phyloP scores from a whole-genome alignment of 2,888 invertebrate genomes.

The Pammene fasciana region DNA sequence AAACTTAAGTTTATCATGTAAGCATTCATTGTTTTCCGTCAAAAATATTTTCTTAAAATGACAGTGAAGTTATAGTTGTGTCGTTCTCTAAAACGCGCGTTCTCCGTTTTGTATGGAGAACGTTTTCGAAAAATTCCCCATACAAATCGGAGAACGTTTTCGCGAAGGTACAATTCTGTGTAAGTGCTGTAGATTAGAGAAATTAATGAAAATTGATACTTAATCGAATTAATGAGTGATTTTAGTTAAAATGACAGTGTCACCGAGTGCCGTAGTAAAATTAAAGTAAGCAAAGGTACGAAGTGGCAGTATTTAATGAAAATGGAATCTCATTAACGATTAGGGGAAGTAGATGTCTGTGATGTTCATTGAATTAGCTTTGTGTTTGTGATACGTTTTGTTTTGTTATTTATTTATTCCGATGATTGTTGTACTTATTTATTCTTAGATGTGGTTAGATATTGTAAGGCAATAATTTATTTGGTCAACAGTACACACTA shows the following conservation, averaged over 20 bases:
- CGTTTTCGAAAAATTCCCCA: no score
- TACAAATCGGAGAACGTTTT: no score
- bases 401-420: conserved; percentile 47
- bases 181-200: not conserved
- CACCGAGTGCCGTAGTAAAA: conserved; percentile 72
- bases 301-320: conserved; percentile 53
- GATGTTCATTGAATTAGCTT: conserved; percentile 70
- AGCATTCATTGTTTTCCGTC: not conserved
- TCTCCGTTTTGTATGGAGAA: not conserved
- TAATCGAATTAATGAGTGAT: conserved; percentile 15
- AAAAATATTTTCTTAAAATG: not conserved
- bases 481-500: conserved; percentile 33
- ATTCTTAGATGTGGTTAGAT: conserved; percentile 44
- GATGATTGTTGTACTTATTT: conserved; percentile 47
- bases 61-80: not conserved
- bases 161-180: no score
- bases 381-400: conserved; percentile 58
- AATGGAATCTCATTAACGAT: conserved; percentile 66
- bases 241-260: conserved; percentile 13
- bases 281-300: conserved; percentile 60
- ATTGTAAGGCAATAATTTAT: conserved; percentile 46
- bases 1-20: not conserved
- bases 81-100: no score
- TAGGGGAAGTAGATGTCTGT: conserved; percentile 76
- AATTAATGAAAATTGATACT: not conserved